phyloP scores from a whole-genome alignment of 2,888 invertebrate genomes.

The Germaria angustata region DNA sequence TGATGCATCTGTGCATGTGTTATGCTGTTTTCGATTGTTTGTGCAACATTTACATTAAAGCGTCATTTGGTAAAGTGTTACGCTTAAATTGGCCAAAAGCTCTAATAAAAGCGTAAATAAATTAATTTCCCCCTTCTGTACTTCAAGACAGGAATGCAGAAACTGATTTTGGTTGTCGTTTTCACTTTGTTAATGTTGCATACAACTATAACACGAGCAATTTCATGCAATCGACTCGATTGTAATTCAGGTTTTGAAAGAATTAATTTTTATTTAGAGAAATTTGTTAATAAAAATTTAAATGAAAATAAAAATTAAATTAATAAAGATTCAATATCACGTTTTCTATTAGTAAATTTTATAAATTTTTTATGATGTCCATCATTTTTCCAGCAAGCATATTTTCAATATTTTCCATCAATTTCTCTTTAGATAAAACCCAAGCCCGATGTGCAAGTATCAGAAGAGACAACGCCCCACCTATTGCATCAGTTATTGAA shows the following conservation, averaged over 20 bases:
- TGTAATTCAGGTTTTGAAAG: not conserved
- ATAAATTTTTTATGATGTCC: too few relatives aligned
- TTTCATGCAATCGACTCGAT: constrained; percentile 16
- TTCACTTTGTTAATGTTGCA: not conserved
- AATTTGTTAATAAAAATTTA: too few relatives aligned
- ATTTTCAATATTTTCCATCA: too few relatives aligned
- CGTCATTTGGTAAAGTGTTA: constrained; percentile 58
- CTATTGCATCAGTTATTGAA: too few relatives aligned
- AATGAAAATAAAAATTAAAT: too few relatives aligned
- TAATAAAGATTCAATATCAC: too few relatives aligned
- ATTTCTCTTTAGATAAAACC: too few relatives aligned
- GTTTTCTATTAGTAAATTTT: too few relatives aligned
- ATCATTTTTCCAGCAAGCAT: too few relatives aligned
- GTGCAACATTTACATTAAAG: constrained; percentile 63
- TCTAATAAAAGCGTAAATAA: constrained; percentile 61
- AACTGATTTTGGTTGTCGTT: not conserved
- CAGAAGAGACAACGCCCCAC: too few relatives aligned
- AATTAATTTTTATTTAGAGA: not conserved
- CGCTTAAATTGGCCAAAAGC: constrained; percentile 55
- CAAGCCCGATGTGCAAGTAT: too few relatives aligned
- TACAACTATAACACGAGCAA: not conserved
- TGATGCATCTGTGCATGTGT: not conserved
- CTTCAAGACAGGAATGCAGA: not conserved
- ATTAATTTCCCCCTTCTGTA: constrained; percentile 58
- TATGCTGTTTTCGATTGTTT: constrained; percentile 54